Base-by-base conservation (phyloP, 2,797 vertebrate species). In the Poeciliopsis presidionis region DNA sequence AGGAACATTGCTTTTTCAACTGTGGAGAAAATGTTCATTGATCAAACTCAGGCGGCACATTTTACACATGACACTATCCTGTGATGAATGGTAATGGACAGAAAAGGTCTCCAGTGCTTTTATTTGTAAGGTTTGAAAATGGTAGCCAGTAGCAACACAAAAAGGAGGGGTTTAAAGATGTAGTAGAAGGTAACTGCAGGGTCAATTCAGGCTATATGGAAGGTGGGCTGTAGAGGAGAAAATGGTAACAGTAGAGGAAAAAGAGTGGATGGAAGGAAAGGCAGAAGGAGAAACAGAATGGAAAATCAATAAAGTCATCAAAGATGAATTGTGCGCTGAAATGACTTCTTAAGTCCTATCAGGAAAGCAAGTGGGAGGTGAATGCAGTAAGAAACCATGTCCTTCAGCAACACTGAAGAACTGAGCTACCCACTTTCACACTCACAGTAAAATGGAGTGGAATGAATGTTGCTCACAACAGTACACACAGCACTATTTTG, bases 221-320 rank as follows among this genome's bases (percentile, higher is more conserved):
- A 83, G 57, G 74, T 76, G 81, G 73, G 74, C 55, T 39, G 53
- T 74, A 82, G 74, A 81, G 83, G 75, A 75, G 74, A 81, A 79
- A 76, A 76, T 79, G 79, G 73, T 85, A 79, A 84, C 8, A 55
- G 74, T 80, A 74, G 79, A 89, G 88, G 71, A 83, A 76, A 85
- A 88, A 77, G 75, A 78, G 81, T 80, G 80, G 73, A 80, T 79
- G 53, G 73, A 83, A 73, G 49, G 79, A 81, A 83, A 80, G 51
- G 75, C 72, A 80, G 75, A 89, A 82, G 81, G 80, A 83, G 89
- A 81, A 81, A 70, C 78, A 73, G 67, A 86, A 82, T 87, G 79
- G 69, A 94, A 94, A 95, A 95, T 96, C 95, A 94, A 96, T 95
- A 95, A 92, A 93, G 91, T 95, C 93, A 94, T 95, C 93, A 95